Base-by-base conservation (phyloP, 1,140 invertebrate species). In the Dendroctonus valens region DNA sequence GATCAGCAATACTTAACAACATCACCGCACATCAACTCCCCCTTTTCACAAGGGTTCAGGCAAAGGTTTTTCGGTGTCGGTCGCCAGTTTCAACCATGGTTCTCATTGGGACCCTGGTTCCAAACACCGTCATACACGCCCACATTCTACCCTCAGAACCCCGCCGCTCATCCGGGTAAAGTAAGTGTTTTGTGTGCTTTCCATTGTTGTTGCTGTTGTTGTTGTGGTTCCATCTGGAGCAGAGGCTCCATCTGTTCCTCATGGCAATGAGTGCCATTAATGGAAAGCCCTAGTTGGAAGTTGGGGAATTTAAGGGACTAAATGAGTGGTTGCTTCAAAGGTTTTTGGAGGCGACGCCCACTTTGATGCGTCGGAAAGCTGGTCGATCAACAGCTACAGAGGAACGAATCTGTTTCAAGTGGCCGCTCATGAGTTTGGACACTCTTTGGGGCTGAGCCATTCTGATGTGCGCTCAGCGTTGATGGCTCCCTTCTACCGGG, bases 401-500 rank as follows among this genome's bases (percentile, higher is more conserved):
- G 92, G 92, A 44, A 94, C 92, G 6, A 95, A 94, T 81, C 84
- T 98, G 38, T 96, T 96, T 78, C 93, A 96, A 88, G 94, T 97
- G 14, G 94, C 94, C 2, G 94, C 94, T 3, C 96, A 98, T 75
- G 96, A 98, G 79, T 96, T 98, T 72, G 95, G 95, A 3, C 95
- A 98, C 78, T 94, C 93, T 4, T 80, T 97, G 6, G 95, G 95
- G 51, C 78, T 97, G 2, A 93, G 90, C 65, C 95, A 97, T 79
- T 95, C 93, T 46, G 92, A 96, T 74, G 87, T 93, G 0, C 85
- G 87, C 63, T 85, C 86, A 0, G 92, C 95, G 0, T 79, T 98
- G 3, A 98, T 98, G 95, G 94, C 94, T 48, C 94, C 95, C 0
- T 97, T 96, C 81, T 97, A 97, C 74, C 83, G 93, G 72, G 94